A percentile compares a stretch with the other conserved stretches of the same genome.
Evolutionary conservation across 2,888 invertebrate species (phyloP).

Genomic region (Pammene aurita): DNA sequence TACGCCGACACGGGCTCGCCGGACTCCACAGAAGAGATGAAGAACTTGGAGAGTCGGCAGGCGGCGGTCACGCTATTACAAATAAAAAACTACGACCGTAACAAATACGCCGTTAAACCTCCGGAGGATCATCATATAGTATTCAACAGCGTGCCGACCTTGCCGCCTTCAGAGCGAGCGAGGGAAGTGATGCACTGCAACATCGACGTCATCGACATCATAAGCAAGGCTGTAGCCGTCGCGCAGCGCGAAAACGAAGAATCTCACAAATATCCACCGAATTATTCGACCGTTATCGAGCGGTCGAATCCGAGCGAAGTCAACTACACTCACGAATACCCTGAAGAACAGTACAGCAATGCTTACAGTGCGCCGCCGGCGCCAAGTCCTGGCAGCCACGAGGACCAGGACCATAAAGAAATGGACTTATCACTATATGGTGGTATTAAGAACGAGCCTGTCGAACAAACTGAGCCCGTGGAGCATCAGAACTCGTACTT

Average conservation of each 20-base stretch:
- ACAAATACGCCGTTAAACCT: slow-evolving; percentile 72
- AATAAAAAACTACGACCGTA: slow-evolving; percentile 80
- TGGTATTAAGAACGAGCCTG: slow-evolving; percentile 69
- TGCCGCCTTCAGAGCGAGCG: slow-evolving; percentile 82
- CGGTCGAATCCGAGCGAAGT: slow-evolving; percentile 60
- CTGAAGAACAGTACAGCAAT: slow-evolving; percentile 66
- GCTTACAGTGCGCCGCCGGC: slow-evolving; percentile 63
- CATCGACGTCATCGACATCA: slow-evolving; percentile 80
- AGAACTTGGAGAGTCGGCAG: slow-evolving; percentile 79
- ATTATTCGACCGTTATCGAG: slow-evolving; percentile 67
- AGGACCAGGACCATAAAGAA: slow-evolving; percentile 75
- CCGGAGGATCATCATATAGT: slow-evolving; percentile 82
- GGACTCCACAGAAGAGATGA: slow-evolving; percentile 81
- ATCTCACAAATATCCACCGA: slow-evolving; percentile 66
- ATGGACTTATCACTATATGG: slow-evolving; percentile 78
- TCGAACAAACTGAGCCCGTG: slow-evolving; percentile 59
- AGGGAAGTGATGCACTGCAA: slow-evolving; percentile 81
- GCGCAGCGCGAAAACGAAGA: slow-evolving; percentile 80
- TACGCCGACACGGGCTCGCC: slow-evolving; percentile 77
- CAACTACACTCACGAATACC: slow-evolving; percentile 66
- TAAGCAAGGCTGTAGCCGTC: slow-evolving; percentile 80
- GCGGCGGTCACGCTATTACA: slow-evolving; percentile 80
- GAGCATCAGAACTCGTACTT: slow-evolving; percentile 60
- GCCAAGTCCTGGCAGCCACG: slow-evolving; percentile 67
- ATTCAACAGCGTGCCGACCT: slow-evolving; percentile 83